Evolutionary conservation across 2,113 vertebrate genomes (phyloP).

Genomic region (Rhinopomastus cyanomelas): DNA sequence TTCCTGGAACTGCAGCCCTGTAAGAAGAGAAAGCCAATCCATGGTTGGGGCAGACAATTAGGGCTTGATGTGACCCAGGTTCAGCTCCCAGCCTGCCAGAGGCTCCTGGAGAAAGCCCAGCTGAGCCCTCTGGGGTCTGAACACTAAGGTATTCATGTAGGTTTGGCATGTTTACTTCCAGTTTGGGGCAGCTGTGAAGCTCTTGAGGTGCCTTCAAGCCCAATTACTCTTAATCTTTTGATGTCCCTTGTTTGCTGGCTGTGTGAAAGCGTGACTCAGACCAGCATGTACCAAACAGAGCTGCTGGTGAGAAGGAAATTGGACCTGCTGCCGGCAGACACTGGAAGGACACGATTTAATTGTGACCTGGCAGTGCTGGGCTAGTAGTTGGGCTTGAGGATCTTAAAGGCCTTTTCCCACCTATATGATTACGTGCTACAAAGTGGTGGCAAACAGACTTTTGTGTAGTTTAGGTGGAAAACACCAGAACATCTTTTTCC

Average conservation of each 20-base stretch:
- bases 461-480: not conserved
- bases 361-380: no score
- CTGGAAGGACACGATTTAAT: not conserved
- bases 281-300: accelerated
- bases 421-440: no score
- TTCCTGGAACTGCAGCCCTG: not conserved
- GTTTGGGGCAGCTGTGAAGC: not conserved
- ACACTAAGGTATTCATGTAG: not conserved
- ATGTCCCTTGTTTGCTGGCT: not conserved
- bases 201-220: not conserved
- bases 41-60: not conserved
- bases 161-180: accelerated
- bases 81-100: not conserved
- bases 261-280: not conserved
- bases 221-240: not conserved
- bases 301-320: not conserved
- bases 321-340: not conserved
- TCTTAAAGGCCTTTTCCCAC: no score
- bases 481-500: not conserved
- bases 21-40: not conserved
- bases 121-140: not conserved
- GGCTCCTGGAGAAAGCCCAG: not conserved
- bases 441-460: not conserved
- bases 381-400: no score
- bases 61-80: not conserved